Evolutionary conservation across 2,113 vertebrate genomes (phyloP).

Genomic region (Cyanocitta stelleri): DNA sequence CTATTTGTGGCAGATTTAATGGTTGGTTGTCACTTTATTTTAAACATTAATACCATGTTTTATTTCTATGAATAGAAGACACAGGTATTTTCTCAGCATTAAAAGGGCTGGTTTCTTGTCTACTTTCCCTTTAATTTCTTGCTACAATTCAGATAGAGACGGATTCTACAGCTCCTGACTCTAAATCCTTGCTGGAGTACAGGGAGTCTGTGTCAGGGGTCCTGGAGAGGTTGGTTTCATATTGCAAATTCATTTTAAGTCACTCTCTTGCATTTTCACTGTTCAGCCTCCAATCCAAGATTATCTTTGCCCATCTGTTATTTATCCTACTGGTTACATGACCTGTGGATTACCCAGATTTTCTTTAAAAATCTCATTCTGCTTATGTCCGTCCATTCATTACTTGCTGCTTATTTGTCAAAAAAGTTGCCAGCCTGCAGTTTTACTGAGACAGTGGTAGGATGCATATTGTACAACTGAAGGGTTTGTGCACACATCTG

Average conservation of each 20-base stretch:
- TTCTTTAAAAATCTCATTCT: constrained; percentile 14
- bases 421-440: not conserved
- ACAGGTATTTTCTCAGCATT: not conserved
- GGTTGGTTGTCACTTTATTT: not conserved
- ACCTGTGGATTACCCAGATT: constrained; percentile 23
- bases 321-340: constrained; percentile 23
- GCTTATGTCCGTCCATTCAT: not conserved
- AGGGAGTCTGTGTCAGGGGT: not conserved
- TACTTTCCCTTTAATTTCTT: not conserved
- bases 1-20: not conserved
- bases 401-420: not conserved
- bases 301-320: constrained; percentile 62
- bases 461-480: too few species aligned
- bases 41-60: not conserved
- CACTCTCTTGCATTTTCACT: not conserved
- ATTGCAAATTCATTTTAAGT: constrained; percentile 9
- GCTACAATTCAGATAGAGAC: not conserved
- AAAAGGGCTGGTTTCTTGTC: not conserved
- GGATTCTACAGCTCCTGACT: not conserved
- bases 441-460: not conserved
- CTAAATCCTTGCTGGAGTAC: not conserved
- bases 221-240: not conserved
- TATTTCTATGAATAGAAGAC: not conserved
- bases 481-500: not conserved
- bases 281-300: constrained; percentile 27